phyloP scores from a whole-genome alignment of 2,113 vertebrate species.

The Perca flavescens region DNA sequence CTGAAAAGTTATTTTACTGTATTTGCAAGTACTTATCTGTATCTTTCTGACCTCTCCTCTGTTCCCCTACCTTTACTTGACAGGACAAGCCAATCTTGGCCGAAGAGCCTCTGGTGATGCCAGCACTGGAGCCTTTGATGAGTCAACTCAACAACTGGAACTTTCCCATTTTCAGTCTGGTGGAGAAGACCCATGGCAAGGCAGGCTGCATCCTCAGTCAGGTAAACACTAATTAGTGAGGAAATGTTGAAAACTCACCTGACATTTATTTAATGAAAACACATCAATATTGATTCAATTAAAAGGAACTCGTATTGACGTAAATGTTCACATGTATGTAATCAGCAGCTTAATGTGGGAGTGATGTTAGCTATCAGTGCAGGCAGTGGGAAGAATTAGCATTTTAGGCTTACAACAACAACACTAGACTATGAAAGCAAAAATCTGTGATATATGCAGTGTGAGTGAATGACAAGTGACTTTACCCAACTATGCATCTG shows the following conservation, averaged over 20 bases:
- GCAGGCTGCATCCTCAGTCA: slow-evolving; percentile 96
- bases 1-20: background rate
- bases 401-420: background rate
- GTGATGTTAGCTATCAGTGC: background rate
- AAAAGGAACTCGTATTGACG: background rate
- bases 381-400: background rate
- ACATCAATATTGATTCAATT: slow-evolving; percentile 10
- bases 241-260: background rate
- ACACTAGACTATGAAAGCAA: background rate
- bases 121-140: slow-evolving; percentile 90
- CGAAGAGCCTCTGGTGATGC: slow-evolving; percentile 88
- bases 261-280: slow-evolving; percentile 17
- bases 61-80: background rate
- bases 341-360: slow-evolving; percentile 3
- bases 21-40: background rate
- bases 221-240: slow-evolving; percentile 81
- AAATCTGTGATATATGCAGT: background rate
- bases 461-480: background rate
- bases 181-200: slow-evolving; percentile 93
- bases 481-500: background rate
- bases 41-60: slow-evolving; percentile 2
- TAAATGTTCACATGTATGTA: background rate
- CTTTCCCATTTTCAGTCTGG: slow-evolving; percentile 96
- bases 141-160: slow-evolving; percentile 96
- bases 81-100: slow-evolving; percentile 90